Evolutionary conservation across 2,113 vertebrate species (phyloP), one percentile per base, ranked within the genome.

Genomic region (Scomber scombrus): DNA sequence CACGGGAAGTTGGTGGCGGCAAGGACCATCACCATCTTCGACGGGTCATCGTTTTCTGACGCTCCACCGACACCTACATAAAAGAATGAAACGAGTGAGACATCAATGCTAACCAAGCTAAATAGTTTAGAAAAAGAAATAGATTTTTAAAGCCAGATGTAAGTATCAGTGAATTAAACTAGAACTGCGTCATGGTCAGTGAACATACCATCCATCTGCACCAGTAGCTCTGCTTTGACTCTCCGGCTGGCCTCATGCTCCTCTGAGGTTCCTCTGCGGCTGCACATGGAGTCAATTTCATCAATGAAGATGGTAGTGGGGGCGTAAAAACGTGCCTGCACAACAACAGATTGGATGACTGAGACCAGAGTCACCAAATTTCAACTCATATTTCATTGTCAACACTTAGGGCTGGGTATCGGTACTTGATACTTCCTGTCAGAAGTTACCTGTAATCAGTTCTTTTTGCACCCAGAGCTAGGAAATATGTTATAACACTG

Each of bases 1-100:
- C 98, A 99, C 3, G 98, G 98, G 87, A 99, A 99, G 93, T 99
- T 99, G 60, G 98, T 99, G 84, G 98, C 98, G 72, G 97, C 98
- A 78, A 99, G 92, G 73, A 99, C 98, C 98, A 99, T 99, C 79
- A 99, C 98, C 98, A 99, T 99, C 91, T 98, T 99, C 14, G 97
- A 98, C 13, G 98, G 97, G 89, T 99, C 97, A 3, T 98, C 97
- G 29, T 96, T 98, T 92, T 99, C 97, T 66, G 96, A 93, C 15
- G 97, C 95, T n/a, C 97, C 97, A 14, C 97, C 97, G 13, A 99
- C 98, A 92, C 98, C 98, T 99, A 68, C 15, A 1, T 9, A 6
- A 40, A 11, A 9, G 6, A 40, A 40, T 40, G 2, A 40, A 40
- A 40, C 7, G 7, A 40, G 34, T 9, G 34, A 40, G 34, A 40